A percentile compares a stretch with the other conserved stretches of the same genome.
phyloP scores from a whole-genome alignment of 1,140 invertebrate species.

The Drosophila ercepeae region DNA sequence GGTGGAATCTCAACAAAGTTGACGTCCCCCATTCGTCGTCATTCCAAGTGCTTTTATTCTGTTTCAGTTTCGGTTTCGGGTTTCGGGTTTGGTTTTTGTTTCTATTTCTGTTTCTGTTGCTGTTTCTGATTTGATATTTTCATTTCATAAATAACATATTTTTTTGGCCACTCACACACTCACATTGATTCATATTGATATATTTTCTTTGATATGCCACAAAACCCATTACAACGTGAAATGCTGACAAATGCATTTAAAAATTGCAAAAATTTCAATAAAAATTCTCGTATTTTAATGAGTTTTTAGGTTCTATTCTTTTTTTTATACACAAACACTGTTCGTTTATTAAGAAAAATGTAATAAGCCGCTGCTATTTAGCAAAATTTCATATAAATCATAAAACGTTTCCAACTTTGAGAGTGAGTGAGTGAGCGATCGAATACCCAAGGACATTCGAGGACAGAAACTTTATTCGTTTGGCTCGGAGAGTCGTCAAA shows the following conservation, averaged over 20 bases:
- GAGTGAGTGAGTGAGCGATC: not conserved
- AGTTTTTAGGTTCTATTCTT: too few species aligned
- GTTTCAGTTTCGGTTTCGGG: not conserved
- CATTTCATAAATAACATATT: not conserved
- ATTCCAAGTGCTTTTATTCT: slow-evolving; percentile 4
- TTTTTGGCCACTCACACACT: not conserved
- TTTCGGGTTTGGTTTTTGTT: not conserved
- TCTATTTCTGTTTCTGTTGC: too few species aligned
- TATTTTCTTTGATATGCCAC: not conserved
- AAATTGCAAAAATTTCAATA: too few species aligned
- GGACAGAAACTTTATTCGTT: not conserved
- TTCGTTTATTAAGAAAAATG: not conserved
- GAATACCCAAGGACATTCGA: not conserved
- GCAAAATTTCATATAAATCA: not conserved
- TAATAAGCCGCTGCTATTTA: not conserved
- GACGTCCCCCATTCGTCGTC: slow-evolving; percentile 9
- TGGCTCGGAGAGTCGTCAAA: slow-evolving; percentile 12
- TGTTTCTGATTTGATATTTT: not conserved
- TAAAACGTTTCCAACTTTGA: not conserved
- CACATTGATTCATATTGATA: not conserved
- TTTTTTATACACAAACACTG: not conserved
- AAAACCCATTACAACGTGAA: not conserved
- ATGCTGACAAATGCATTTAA: not conserved
- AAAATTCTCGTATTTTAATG: too few species aligned
- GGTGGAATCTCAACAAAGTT: slow-evolving; percentile 20